phyloP scores from a whole-genome alignment of 1,140 invertebrate genomes.

The Bombus terrestris region DNA sequence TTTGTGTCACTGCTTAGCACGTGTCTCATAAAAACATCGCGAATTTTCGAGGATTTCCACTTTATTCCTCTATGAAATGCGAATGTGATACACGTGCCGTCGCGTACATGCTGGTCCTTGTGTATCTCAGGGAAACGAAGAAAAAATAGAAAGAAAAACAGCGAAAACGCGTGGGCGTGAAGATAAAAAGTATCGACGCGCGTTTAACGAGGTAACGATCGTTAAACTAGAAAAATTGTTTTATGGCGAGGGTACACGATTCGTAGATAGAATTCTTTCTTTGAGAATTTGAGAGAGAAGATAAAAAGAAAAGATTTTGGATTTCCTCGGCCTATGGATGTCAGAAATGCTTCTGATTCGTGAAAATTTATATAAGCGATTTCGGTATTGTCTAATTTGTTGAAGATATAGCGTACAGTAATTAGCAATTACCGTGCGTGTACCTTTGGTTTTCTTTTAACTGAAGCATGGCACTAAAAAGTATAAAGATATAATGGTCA shows the following conservation, averaged over 20 bases:
- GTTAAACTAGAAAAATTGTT: background rate
- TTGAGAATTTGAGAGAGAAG: background rate
- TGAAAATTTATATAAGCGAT: background rate
- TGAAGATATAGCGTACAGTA: background rate
- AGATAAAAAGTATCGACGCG: background rate
- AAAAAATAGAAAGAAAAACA: background rate
- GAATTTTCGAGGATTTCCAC: background rate
- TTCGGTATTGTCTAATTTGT: background rate
- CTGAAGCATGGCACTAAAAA: background rate
- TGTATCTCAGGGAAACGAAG: background rate
- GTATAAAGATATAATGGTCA: no score
- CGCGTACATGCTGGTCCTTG: no score
- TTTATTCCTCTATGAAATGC: background rate
- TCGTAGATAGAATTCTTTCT: background rate
- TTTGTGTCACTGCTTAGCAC: background rate
- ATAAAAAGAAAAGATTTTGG: background rate
- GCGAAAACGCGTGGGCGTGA: background rate
- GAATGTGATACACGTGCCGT: no score
- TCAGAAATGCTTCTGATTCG: no score
- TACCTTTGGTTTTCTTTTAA: background rate
- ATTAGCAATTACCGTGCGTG: background rate
- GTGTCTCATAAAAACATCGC: background rate
- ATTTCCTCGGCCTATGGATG: background rate
- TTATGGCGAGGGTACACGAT: background rate
- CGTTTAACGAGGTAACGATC: background rate